These are phyloP conservation scores for Galerucella calmariensis DNA, from an alignment of 2,888 invertebrate genomes.

Conservation along the genomic window DNA sequence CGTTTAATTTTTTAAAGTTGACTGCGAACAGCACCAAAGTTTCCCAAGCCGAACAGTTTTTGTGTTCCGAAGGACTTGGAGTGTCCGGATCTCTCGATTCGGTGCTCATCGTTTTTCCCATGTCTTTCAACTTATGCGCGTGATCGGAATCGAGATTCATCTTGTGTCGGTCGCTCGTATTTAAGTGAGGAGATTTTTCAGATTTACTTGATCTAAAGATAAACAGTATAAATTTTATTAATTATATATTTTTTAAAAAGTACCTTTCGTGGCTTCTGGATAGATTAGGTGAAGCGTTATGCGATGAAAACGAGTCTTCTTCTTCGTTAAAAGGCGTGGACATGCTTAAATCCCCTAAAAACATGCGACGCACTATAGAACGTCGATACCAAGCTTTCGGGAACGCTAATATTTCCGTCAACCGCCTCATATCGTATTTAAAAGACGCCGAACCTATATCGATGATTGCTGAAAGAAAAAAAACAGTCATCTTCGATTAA, in stretches of 20 bases:
- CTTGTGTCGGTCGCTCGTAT: conserved; percentile 69
- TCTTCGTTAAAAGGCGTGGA: conserved; percentile 60
- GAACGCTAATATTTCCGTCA: conserved; percentile 96
- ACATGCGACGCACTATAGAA: conserved; percentile 90
- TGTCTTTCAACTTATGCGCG: conserved; percentile 66
- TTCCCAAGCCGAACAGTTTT: conserved; percentile 88
- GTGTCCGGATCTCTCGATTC: conserved; percentile 66
- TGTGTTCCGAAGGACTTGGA: conserved; percentile 71
- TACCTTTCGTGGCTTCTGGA: conserved; percentile 52
- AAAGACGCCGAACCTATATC: conserved; percentile 97
- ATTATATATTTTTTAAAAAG: background rate
- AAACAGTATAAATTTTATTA: too few species aligned
- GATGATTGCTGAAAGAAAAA: conserved; percentile 78
- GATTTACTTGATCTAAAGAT: conserved; percentile 42
- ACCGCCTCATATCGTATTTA: conserved; percentile 97
- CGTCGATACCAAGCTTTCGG: conserved; percentile 99
- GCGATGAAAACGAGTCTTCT: conserved; percentile 50
- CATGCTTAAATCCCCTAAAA: conserved; percentile 91
- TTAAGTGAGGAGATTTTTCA: conserved; percentile 61
- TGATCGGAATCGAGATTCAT: conserved; percentile 69
- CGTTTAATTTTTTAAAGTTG: conserved; percentile 94
- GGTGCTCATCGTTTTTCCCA: conserved; percentile 69
- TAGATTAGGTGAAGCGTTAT: conserved; percentile 50
- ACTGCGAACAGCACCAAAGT: conserved; percentile 95
- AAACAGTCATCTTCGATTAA: background rate